Conservation (phyloP, 2,113 vertebrate genomes). For the Neolamprologus tretocephalus region DNA sequence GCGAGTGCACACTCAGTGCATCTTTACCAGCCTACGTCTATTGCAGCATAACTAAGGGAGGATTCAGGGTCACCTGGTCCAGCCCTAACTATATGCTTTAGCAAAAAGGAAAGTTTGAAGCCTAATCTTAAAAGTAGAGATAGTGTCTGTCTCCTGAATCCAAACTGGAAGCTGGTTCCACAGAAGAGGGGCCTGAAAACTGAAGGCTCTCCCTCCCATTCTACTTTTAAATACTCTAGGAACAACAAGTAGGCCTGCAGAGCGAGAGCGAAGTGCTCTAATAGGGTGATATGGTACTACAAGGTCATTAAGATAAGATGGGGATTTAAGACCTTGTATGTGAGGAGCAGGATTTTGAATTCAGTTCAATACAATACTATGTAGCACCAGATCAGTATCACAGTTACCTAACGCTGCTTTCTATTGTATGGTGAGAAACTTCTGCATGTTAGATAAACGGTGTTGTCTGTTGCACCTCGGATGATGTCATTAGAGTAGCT, state of each 20-base stretch:
- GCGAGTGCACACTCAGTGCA: not conserved
- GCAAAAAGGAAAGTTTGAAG: not conserved
- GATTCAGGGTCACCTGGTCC: not conserved
- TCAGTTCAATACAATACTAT: not conserved
- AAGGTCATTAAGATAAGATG: not conserved
- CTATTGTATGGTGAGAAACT: not conserved
- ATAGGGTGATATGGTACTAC: not conserved
- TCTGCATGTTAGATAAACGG: not conserved
- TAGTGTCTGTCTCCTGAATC: not conserved
- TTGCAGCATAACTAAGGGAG: too few relatives aligned
- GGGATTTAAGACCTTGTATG: not conserved
- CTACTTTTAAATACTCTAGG: not conserved
- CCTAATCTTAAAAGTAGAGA: accelerated
- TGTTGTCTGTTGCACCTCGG: not conserved
- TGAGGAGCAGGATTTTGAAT: not conserved
- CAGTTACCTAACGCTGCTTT: not conserved
- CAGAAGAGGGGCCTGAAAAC: not conserved
- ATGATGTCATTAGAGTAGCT: not conserved
- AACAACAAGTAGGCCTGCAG: not conserved
- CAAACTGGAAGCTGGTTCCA: not conserved
- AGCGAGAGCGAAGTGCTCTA: accelerated
- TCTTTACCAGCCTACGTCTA: accelerated
- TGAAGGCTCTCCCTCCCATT: not conserved
- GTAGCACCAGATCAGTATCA: not conserved
- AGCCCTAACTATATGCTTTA: not conserved